These are phyloP conservation scores for Paedocypris micromegethes DNA, from an alignment of 2,797 vertebrate genomes.

Conservation along the genomic window DNA sequence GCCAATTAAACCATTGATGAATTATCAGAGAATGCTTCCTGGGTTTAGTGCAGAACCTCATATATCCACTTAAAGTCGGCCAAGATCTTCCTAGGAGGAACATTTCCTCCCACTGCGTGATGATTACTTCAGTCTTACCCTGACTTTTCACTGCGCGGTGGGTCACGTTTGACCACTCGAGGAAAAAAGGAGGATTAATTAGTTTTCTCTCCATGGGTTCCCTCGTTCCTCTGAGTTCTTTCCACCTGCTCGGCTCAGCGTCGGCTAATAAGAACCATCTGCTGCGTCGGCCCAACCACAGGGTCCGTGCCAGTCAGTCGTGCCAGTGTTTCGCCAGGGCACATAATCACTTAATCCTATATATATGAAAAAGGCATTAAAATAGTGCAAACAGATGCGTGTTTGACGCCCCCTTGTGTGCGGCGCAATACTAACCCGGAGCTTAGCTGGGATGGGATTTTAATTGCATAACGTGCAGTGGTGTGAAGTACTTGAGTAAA, in stretches of 20 bases:
- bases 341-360: conserved; percentile 4
- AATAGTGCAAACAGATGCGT: too few species aligned
- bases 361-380: background rate
- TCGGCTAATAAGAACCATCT: conserved; percentile 49
- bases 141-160: conserved; percentile 11
- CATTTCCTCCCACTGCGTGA: conserved; percentile 4
- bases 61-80: background rate
- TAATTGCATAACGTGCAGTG: too few species aligned
- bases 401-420: too few species aligned
- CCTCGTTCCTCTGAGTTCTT: conserved; percentile 17
- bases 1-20: too few species aligned
- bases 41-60: background rate
- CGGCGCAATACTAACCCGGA: too few species aligned
- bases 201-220: conserved; percentile 39
- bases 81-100: background rate
- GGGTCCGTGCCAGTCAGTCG: conserved; percentile 16
- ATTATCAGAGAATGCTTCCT: too few species aligned
- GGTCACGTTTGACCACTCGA: conserved; percentile 34
- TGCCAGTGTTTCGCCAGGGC: background rate
- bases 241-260: conserved; percentile 38
- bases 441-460: too few species aligned
- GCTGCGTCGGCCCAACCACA: conserved; percentile 23
- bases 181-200: conserved; percentile 40
- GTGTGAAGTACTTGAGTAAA: too few species aligned
- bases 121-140: conserved; percentile 7